Conservation (phyloP, 2,113 vertebrate genomes). For the Pao palembangensis region DNA sequence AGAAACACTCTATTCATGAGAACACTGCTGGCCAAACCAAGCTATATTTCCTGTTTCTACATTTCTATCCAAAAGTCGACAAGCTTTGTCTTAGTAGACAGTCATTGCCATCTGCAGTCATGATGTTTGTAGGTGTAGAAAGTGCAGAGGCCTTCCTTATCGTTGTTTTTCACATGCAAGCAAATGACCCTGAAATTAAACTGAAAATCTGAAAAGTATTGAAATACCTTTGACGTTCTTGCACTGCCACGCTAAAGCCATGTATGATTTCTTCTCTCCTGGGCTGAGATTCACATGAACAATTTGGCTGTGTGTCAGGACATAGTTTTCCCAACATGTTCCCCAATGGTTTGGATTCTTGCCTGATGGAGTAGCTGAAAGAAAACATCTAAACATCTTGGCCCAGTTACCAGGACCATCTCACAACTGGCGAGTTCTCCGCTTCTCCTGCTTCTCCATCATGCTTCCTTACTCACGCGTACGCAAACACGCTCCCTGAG, state of each 20-base stretch:
- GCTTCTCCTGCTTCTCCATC: constrained; percentile 24
- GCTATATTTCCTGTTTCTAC: no score
- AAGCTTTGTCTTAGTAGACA: constrained; percentile 52
- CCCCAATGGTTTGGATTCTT: constrained; percentile 47
- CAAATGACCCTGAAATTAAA: no score
- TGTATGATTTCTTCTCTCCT: constrained; percentile 51
- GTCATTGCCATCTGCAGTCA: constrained; percentile 13
- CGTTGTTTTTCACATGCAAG: no score
- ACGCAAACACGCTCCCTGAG: constrained; percentile 54
- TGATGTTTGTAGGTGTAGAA: constrained; percentile 36
- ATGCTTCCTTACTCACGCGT: constrained; percentile 47
- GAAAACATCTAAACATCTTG: constrained; percentile 56
- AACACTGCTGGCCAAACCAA: no score
- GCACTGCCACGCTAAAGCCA: constrained; percentile 46
- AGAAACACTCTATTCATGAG: background rate
- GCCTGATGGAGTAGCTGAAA: constrained; percentile 55
- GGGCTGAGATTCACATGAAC: constrained; percentile 58
- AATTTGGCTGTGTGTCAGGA: constrained; percentile 45
- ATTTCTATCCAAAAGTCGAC: constrained; percentile 13
- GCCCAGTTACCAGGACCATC: constrained; percentile 35
- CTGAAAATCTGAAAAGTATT: background rate
- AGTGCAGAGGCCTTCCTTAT: background rate
- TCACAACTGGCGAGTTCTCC: constrained; percentile 37
- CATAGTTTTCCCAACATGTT: constrained; percentile 55
- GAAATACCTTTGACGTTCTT: background rate